Evolutionary conservation across 2,797 vertebrate species (phyloP), one percentile per base, ranked within the genome.

Genomic region (Rhadinocentrus ornatus): DNA sequence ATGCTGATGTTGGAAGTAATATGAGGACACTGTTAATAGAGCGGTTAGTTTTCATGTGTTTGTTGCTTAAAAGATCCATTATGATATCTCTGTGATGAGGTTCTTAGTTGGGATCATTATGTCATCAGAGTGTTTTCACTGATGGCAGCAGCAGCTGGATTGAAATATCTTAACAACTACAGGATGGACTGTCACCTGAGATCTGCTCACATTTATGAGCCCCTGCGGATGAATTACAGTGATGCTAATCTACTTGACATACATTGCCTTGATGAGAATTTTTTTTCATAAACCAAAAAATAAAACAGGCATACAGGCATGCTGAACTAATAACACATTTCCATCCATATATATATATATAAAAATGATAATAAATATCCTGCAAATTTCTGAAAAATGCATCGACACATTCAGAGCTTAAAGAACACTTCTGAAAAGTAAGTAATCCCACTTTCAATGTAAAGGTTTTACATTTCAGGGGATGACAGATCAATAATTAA

Each of bases 381-480:
- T 29, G 8, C 0, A 46, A 11, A 50, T n/a, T 34, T 39, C 27
- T 3, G 5, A 22, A 71, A n/a, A 73, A 26, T 58, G 18, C 31
- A 68, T 41, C 52, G 48, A 39, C 44, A 62, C 22, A 11, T 31
- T 12, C 27, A 46, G 39, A 71, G 50, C 48, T 66, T 34, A 9
- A 27, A 8, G 4, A 8, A 9, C 31, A 57, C 3, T 9, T 27
- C 27, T 31, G 27, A 55, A 18, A 16, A 55, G 15, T 18, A 13
- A 2, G 27, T 16, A 18, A 16, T 31, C 8, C 54, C 10, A 20
- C 27, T 20, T 3, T 56, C 18, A 32, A 18, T 18, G 31, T 8
- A 56, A 57, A 32, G 18, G 1, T 48, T 48, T n/a, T n/a, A 48
- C 44, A 48, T n/a, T 2, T 48, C 39, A 41, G 13, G 39, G 2